Evolutionary conservation across 2,113 vertebrate species (phyloP), one percentile per base, ranked within the genome.

Genomic region (Percina caprodes): DNA sequence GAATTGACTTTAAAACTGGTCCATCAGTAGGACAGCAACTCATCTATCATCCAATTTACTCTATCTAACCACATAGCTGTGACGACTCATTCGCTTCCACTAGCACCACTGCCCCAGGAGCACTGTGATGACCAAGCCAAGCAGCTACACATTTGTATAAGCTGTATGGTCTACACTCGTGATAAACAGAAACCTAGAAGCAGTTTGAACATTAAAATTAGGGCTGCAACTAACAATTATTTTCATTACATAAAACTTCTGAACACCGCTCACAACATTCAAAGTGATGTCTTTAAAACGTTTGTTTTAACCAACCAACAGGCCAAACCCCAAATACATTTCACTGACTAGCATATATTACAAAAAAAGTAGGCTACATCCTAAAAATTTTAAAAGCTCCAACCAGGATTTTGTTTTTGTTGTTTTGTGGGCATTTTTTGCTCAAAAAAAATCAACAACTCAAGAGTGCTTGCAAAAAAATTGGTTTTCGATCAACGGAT

Each of bases 31-130:
- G 83, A 90, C 86, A 85, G 87, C 51, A 56, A 79, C 88, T 90
- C 91, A 87, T 93, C 92, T 82, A 87, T 94, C 91, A 91, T 91
- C 86, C 91, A 89, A 91, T 93, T 93, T 93, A 88, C 67, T 66
- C 82, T 68, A 54, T 92, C 89, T 78, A 86, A 90, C 82, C 76
- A 66, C 86, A 76, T 65, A 80, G 82, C 88, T 84, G 82, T 86
- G 80, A 88, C 88, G 77, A 88, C 93, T 91, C 90, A 89, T 90
- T 93, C 89, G 89, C 84, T 91, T 88, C 86, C 69, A 85, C 84
- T 15, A 74, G 70, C 80, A 81, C 61, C 77, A 68, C 79, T 85
- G 73, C 82, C 71, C 71, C 39, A 48, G 24, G 45, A 79, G 62
- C 85, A 71, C 67, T 45, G 61, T 82, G 84, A 85, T 91, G 83